Percentiles rank a stretch among this genome's conserved stretches.
These are phyloP conservation scores for Platichthys stellatus DNA, from an alignment of 2,113 vertebrate species.

Conservation along the genomic window DNA sequence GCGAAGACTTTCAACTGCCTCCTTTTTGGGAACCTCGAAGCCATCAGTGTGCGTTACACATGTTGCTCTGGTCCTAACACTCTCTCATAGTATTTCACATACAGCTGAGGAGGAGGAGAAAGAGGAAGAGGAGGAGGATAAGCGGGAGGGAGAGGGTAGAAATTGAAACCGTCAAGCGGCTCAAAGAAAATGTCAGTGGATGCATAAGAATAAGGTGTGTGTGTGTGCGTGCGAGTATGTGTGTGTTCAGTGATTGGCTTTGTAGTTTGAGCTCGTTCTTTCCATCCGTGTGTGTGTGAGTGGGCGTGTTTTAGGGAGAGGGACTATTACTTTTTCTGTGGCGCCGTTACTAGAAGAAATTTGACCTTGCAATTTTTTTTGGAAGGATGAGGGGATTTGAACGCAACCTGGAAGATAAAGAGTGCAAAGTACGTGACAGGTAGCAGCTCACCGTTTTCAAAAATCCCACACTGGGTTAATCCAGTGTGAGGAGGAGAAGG, in stretches of 20 bases:
- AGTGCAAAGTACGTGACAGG: conserved; percentile 70
- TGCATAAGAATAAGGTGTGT: conserved; percentile 50
- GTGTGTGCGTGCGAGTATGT: conserved; percentile 4
- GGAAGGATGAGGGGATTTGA: conserved; percentile 36
- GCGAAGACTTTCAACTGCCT: conserved; percentile 13
- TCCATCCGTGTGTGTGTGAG: neutral
- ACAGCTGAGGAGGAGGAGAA: conserved; percentile 62
- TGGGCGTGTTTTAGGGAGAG: conserved; percentile 40
- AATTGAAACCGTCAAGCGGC: conserved; percentile 67
- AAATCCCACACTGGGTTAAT: conserved; percentile 75
- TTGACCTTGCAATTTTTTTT: conserved; percentile 19
- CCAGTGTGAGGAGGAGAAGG: conserved; percentile 49
- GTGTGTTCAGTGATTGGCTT: conserved; percentile 3
- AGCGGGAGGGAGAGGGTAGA: conserved; percentile 39
- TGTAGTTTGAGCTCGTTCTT: no score
- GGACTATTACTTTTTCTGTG: conserved; percentile 45
- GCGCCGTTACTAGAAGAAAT: conserved; percentile 40
- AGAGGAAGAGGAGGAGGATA: conserved; percentile 37
- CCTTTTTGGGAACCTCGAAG: conserved; percentile 31
- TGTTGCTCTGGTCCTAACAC: conserved; percentile 72
- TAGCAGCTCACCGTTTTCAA: conserved; percentile 70
- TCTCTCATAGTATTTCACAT: conserved; percentile 74
- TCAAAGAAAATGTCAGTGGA: conserved; percentile 63
- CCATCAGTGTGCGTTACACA: conserved; percentile 65
- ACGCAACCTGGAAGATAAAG: conserved; percentile 46